Conservation (phyloP, 2,797 vertebrate genomes). For the Okamejei kenojei region DNA sequence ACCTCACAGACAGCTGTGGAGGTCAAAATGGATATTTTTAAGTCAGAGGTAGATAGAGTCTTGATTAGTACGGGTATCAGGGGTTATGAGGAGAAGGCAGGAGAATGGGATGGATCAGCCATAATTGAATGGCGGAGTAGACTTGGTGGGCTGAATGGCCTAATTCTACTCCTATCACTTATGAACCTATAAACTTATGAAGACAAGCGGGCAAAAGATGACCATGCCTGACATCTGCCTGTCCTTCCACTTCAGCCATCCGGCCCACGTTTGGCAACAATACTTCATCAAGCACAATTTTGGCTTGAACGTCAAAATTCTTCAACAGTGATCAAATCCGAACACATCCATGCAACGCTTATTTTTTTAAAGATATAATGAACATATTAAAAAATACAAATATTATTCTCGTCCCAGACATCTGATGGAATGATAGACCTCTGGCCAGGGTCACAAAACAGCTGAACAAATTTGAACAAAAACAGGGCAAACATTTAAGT, state of each 20-base stretch:
- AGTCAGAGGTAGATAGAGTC: too few species aligned
- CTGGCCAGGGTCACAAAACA: conserved; percentile 73
- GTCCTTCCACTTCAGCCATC: not conserved
- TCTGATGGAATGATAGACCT: conserved; percentile 53
- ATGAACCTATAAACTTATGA: too few species aligned
- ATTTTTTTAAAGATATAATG: conserved; percentile 47
- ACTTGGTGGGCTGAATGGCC: too few species aligned
- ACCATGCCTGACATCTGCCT: not conserved
- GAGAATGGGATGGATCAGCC: too few species aligned
- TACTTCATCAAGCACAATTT: not conserved
- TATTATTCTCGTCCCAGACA: conserved; percentile 57
- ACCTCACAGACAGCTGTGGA: not conserved
- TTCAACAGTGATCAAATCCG: not conserved
- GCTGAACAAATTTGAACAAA: conserved; percentile 76
- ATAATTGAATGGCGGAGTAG: too few species aligned
- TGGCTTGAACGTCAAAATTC: not conserved
- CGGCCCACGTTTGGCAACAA: not conserved
- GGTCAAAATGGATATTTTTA: too few species aligned
- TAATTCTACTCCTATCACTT: too few species aligned
- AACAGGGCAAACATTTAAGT: conserved; percentile 73
- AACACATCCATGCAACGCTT: not conserved
- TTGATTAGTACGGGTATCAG: too few species aligned
- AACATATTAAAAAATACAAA: conserved; percentile 62
- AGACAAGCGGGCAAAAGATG: too few species aligned
- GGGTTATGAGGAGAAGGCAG: too few species aligned